Percentiles rank a stretch among this genome's conserved stretches.
Conservation (phyloP, 2,888 invertebrate genomes). For the Scaptomyza cyrtandrae region DNA sequence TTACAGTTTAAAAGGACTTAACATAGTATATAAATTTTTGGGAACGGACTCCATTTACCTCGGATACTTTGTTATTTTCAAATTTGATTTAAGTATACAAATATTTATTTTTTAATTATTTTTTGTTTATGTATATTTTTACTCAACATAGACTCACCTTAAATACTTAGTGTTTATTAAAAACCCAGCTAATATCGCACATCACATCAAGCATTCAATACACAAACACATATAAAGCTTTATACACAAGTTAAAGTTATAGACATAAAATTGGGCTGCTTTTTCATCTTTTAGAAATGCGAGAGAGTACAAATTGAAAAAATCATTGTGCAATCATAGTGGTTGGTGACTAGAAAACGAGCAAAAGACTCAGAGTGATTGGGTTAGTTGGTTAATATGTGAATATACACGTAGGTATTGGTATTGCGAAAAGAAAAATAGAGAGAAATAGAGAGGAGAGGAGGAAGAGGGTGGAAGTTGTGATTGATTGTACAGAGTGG, state of each 20-base stretch:
- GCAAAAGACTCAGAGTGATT: slow-evolving; percentile 40
- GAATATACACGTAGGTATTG: not conserved
- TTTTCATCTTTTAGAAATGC: slow-evolving; percentile 11
- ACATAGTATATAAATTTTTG: no score
- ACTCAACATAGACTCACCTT: no score
- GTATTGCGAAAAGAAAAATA: not conserved
- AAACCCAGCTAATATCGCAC: slow-evolving; percentile 1
- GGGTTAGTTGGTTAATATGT: slow-evolving; percentile 31
- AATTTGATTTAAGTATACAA: no score
- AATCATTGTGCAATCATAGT: slow-evolving; percentile 53
- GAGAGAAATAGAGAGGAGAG: slow-evolving; percentile 9
- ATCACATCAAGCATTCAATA: slow-evolving; percentile 8
- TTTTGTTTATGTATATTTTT: not conserved
- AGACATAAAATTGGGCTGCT: slow-evolving; percentile 11
- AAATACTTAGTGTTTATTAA: no score
- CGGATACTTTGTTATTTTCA: no score
- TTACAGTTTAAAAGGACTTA: no score
- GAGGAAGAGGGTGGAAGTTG: slow-evolving; percentile 22
- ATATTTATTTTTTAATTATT: not conserved
- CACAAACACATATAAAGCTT: slow-evolving; percentile 11
- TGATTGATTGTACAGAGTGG: slow-evolving; percentile 46
- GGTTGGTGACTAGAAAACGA: slow-evolving; percentile 42
- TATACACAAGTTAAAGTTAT: slow-evolving; percentile 12
- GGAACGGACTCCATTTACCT: no score
- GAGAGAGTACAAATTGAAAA: slow-evolving; percentile 24